phyloP scores from a whole-genome alignment of 2,113 vertebrate species.

The Poicephalus meyeri region DNA sequence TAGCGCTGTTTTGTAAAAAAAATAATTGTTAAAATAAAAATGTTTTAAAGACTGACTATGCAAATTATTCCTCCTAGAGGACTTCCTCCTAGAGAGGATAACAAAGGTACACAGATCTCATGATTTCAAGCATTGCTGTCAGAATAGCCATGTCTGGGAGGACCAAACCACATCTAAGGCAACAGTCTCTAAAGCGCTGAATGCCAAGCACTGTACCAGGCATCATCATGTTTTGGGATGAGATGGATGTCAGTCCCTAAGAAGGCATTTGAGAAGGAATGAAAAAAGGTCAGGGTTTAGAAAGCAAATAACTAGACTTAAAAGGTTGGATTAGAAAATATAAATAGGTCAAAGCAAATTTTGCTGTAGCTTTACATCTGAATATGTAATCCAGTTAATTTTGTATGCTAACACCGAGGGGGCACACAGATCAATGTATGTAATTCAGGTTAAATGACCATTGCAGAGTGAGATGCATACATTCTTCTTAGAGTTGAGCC shows the following conservation, averaged over 20 bases:
- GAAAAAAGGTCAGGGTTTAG: neutral
- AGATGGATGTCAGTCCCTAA: neutral
- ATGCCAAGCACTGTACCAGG: neutral
- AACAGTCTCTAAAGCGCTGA: neutral
- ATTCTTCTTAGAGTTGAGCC: neutral
- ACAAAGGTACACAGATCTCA: neutral
- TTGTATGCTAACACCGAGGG: neutral
- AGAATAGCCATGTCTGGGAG: neutral
- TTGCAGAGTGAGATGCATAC: neutral
- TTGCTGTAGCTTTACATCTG: neutral
- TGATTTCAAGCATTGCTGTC: neutral
- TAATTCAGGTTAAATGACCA: constrained; percentile 40
- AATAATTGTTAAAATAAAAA: neutral
- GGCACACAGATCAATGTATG: neutral
- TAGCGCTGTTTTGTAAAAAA: neutral
- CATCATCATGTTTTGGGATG: accelerated
- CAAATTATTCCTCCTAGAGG: neutral
- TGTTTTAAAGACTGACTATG: neutral
- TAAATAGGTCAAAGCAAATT: constrained; percentile 20
- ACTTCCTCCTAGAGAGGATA: neutral
- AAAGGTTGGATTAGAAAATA: constrained; percentile 13
- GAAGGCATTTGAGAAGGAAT: neutral
- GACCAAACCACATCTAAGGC: neutral
- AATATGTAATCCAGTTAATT: neutral
- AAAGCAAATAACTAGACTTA: neutral